Evolutionary conservation across 2,888 invertebrate species (phyloP).

Genomic region (Eretmocerus hayati): DNA sequence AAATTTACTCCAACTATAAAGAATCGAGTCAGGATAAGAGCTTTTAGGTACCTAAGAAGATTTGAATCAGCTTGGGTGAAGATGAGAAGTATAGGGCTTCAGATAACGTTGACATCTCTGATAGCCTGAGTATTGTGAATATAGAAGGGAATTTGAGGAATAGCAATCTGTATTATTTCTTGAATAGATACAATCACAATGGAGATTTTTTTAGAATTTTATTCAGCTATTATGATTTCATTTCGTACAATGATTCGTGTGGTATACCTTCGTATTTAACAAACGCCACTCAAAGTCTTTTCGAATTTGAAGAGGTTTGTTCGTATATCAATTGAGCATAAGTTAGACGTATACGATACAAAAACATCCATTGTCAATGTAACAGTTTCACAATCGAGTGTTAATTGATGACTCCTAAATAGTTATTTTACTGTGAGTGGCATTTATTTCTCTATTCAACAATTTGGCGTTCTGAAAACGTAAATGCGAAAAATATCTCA

Average conservation of each 20-base stretch:
- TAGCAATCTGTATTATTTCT: too few relatives aligned
- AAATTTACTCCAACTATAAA: too few relatives aligned
- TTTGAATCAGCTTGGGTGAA: too few relatives aligned
- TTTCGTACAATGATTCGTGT: slow-evolving; percentile 45
- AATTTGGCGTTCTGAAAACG: slow-evolving; percentile 23
- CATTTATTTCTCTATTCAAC: slow-evolving; percentile 13
- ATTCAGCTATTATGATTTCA: slow-evolving; percentile 46
- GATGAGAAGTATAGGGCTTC: too few relatives aligned
- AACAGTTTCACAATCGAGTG: not conserved
- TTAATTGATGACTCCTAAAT: slow-evolving; percentile 16
- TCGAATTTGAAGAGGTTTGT: slow-evolving; percentile 15
- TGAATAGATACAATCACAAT: slow-evolving; percentile 1
- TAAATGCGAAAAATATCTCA: slow-evolving; percentile 28
- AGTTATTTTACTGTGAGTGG: slow-evolving; percentile 11
- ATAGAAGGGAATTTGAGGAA: too few relatives aligned
- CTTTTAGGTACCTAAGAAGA: too few relatives aligned
- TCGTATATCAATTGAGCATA: slow-evolving; percentile 2
- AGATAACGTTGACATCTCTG: too few relatives aligned
- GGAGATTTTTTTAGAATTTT: slow-evolving; percentile 41
- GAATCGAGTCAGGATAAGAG: too few relatives aligned
- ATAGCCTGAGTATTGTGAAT: too few relatives aligned
- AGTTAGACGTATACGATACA: slow-evolving; percentile 2
- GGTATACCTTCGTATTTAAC: slow-evolving; percentile 42
- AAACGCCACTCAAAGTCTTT: slow-evolving; percentile 24
- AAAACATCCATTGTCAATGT: slow-evolving; percentile 1